Percentiles rank a stretch among this genome's conserved stretches.
Evolutionary conservation across 2,797 vertebrate genomes (phyloP).

Genomic region (Mionectes olivaceus): DNA sequence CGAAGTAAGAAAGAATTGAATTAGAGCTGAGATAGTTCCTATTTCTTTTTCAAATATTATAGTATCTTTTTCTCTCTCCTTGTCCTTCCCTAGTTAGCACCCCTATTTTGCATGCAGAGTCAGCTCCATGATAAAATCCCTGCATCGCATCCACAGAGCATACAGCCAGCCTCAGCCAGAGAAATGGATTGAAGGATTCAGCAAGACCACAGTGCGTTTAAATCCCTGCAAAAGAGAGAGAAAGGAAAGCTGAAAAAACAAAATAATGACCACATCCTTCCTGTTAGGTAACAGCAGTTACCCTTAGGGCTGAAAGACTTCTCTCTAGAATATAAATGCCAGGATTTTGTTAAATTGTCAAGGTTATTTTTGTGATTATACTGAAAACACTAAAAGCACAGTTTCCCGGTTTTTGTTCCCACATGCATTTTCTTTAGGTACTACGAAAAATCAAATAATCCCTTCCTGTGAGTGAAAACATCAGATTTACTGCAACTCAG

Average conservation of each 20-base stretch:
- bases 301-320: neutral
- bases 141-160: neutral
- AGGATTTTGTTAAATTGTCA: neutral
- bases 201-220: neutral
- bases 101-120: slow-evolving; percentile 24
- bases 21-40: neutral
- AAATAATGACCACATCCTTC: neutral
- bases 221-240: neutral
- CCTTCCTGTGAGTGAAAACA: neutral
- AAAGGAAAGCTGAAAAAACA: slow-evolving; percentile 1
- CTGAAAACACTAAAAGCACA: neutral
- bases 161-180: neutral
- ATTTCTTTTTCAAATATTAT: neutral
- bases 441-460: neutral
- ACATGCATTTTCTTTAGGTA: neutral
- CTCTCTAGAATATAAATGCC: neutral
- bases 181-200: slow-evolving; percentile 20
- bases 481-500: neutral
- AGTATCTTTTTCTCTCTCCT: neutral
- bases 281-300: neutral
- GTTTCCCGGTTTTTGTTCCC: neutral
- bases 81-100: neutral
- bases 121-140: slow-evolving; percentile 11
- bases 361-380: neutral
- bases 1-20: neutral